phyloP scores from a whole-genome alignment of 2,888 invertebrate species.

The Calameuta filiformis region DNA sequence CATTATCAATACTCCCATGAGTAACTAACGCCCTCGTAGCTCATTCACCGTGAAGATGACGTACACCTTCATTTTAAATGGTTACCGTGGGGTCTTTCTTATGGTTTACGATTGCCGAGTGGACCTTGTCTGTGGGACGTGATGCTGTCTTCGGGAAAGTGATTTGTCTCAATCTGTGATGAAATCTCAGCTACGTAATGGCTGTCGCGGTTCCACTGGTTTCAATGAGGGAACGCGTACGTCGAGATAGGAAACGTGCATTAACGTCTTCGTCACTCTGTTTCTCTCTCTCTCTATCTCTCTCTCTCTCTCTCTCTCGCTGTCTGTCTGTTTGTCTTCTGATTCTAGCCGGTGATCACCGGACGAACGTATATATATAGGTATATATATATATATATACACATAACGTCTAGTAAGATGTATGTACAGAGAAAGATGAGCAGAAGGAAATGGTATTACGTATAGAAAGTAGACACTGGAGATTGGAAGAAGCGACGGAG shows the following conservation, averaged over 20 bases:
- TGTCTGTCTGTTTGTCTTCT: background rate
- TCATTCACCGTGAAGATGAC: background rate
- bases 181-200: conserved; percentile 24
- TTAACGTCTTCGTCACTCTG: conserved; percentile 1
- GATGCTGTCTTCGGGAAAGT: conserved; percentile 11
- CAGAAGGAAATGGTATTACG: background rate
- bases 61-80: background rate
- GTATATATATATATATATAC: too few species aligned
- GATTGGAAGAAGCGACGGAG: background rate
- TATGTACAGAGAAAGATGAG: background rate
- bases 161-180: conserved; percentile 29
- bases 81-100: background rate
- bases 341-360: background rate
- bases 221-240: conserved; percentile 12
- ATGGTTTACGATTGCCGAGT: background rate
- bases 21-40: background rate
- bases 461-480: background rate
- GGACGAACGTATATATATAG: background rate
- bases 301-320: background rate
- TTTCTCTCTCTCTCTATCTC: background rate
- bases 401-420: background rate
- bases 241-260: conserved; percentile 16
- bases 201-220: conserved; percentile 4
- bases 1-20: background rate
- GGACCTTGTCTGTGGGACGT: background rate